Evolutionary conservation across 2,113 vertebrate genomes (phyloP), one percentile per base, ranked within the genome.

Genomic region (Equus quagga): DNA sequence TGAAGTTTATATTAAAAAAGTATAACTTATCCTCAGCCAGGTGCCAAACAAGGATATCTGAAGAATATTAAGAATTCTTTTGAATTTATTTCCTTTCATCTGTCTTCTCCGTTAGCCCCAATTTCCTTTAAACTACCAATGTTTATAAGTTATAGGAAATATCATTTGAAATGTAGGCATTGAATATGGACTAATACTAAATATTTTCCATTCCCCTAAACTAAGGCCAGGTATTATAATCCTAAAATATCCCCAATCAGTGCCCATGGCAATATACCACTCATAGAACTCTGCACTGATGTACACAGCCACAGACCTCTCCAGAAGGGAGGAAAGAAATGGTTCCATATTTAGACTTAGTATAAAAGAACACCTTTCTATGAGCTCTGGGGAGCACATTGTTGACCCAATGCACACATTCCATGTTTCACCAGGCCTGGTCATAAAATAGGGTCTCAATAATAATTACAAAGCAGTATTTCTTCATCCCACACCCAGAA

Each of bases 51-150:
- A 67, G 46, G 94, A 33, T 95, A 87, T 56, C 41, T 73, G 64
- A 91, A 82, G 58, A 89, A 49, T 69, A 90, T 89, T 95, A 95
- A 92, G 51, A 97, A 94, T 76, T 24, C 18, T 41, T 97, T 96
- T 87, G 69, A 96, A 84, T 90, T 67, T 79, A 64, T 89, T 96
- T 95, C 26, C 49, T 91, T 96, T 89, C 6, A 83, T 90, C 33
- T 94, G 15, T 96, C 81, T 54, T 89, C 33, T 88, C 44, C 24
- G 58, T 78, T 75, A 92, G 51, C 26, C 58, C 18, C 60, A 91
- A 21, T 94, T 97, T 95, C n/a, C 28, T 97, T 89, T 90, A 92
- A 95, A 89, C 19, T 84, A 78, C 33, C 17, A 44, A 28, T 79
- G 54, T 93, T 91, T 89, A 13, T 80, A 78, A 75, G 28, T 91